Percentiles rank a stretch among this genome's conserved stretches.
These are phyloP conservation scores for Sinonovacula constricta DNA, from an alignment of 1,140 invertebrate species.

Conservation along the genomic window DNA sequence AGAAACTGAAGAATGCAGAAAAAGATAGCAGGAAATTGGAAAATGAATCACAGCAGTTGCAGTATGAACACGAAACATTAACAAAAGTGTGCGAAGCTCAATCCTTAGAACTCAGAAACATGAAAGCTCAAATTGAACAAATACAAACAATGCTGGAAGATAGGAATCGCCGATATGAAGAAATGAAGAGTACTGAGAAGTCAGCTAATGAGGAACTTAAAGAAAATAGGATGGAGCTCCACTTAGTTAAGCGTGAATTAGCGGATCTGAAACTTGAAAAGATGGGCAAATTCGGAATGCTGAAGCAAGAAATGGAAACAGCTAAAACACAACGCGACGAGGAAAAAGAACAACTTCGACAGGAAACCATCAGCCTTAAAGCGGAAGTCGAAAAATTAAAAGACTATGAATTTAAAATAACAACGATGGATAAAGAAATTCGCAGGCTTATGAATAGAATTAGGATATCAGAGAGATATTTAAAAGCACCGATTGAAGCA, in stretches of 20 bases:
- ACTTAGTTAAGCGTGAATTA: constrained; percentile 20
- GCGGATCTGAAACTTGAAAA: constrained; percentile 29
- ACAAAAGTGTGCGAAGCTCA: constrained; percentile 38
- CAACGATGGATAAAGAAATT: constrained; percentile 40
- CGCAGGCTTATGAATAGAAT: constrained; percentile 38
- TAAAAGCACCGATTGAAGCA: constrained; percentile 13
- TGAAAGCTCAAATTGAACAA: constrained; percentile 43
- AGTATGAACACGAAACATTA: constrained; percentile 13
- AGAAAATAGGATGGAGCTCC: constrained; percentile 17
- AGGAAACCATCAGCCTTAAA: constrained; percentile 26
- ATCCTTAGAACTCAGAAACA: constrained; percentile 41
- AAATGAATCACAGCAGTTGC: constrained; percentile 13
- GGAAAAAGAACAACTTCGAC: constrained; percentile 43
- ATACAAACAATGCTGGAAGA: constrained; percentile 36
- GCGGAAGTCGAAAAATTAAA: constrained; percentile 36
- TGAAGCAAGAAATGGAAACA: constrained; percentile 38
- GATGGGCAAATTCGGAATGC: constrained; percentile 12
- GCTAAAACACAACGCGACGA: constrained; percentile 26
- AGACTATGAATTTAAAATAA: constrained; percentile 42
- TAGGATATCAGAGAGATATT: constrained; percentile 23
- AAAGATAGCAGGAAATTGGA: constrained; percentile 39
- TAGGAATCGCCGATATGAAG: constrained; percentile 28
- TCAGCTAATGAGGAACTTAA: constrained; percentile 20
- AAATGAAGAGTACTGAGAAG: constrained; percentile 43
- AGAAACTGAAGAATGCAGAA: constrained; percentile 14